Evolutionary conservation across 2,888 invertebrate genomes (phyloP).

Genomic region (Lycophotia porphyrea): DNA sequence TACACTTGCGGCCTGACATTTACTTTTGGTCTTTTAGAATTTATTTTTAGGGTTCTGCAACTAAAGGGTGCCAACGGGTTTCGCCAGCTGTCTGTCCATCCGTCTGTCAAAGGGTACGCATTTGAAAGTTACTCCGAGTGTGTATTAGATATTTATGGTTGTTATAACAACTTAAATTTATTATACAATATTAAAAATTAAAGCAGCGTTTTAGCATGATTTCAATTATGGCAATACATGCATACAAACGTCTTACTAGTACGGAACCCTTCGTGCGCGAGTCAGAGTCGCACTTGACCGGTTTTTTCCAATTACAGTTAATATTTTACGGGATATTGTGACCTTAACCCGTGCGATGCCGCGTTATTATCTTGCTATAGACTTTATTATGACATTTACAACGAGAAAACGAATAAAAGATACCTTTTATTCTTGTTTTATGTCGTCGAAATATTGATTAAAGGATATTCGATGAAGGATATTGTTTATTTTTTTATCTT

Average conservation of each 20-base stretch:
- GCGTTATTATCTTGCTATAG: constrained; percentile 56
- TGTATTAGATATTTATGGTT: neutral
- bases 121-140: neutral
- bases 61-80: neutral
- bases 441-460: constrained; percentile 40
- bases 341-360: constrained; percentile 51
- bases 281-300: neutral
- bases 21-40: constrained; percentile 68
- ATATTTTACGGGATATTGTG: constrained; percentile 66
- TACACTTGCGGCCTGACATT: constrained; percentile 75
- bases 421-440: constrained; percentile 36
- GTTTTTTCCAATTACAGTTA: constrained; percentile 72
- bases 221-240: neutral
- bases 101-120: neutral
- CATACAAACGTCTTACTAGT: neutral
- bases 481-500: constrained; percentile 31
- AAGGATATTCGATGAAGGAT: constrained; percentile 32
- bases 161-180: neutral
- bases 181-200: neutral
- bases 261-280: neutral
- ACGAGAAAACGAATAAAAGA: constrained; percentile 43
- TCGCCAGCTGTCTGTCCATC: neutral
- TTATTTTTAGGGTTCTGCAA: constrained; percentile 51
- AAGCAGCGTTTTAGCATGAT: neutral
- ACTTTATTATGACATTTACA: constrained; percentile 67